These are phyloP conservation scores for Acrobasis consociella DNA, from an alignment of 2,888 invertebrate genomes.

Conservation along the genomic window DNA sequence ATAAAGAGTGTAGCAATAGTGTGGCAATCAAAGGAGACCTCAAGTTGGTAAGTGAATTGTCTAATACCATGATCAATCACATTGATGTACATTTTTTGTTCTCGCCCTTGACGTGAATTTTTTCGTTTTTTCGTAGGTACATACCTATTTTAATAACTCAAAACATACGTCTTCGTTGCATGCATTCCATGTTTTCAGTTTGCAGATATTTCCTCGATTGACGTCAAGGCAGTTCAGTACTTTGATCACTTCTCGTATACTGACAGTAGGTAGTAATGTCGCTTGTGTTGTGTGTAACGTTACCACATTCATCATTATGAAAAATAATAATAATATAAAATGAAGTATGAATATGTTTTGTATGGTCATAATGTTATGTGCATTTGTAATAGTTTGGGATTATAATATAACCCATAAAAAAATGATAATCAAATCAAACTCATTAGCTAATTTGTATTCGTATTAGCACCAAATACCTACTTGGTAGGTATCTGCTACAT, in stretches of 20 bases:
- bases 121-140: conserved; percentile 40
- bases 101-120: conserved; percentile 59
- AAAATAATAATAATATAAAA: too few relatives aligned
- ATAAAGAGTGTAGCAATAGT: conserved; percentile 9
- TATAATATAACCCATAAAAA: too few relatives aligned
- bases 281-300: not conserved
- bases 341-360: too few relatives aligned
- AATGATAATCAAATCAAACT: too few relatives aligned
- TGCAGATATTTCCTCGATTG: conserved; percentile 14
- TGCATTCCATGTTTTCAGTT: not conserved
- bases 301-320: not conserved
- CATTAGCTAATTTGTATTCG: too few relatives aligned
- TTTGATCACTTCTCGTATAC: not conserved
- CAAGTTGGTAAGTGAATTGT: conserved; percentile 51
- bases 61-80: conserved; percentile 16
- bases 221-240: conserved; percentile 7
- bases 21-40: conserved; percentile 16
- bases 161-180: not conserved
- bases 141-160: conserved; percentile 25
- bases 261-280: not conserved
- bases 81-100: conserved; percentile 41
- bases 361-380: too few relatives aligned
- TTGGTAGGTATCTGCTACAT: too few relatives aligned
- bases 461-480: too few relatives aligned
- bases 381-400: too few relatives aligned